These are phyloP conservation scores for Dascyllus trimaculatus DNA, from an alignment of 2,113 vertebrate genomes.

Conservation along the genomic window DNA sequence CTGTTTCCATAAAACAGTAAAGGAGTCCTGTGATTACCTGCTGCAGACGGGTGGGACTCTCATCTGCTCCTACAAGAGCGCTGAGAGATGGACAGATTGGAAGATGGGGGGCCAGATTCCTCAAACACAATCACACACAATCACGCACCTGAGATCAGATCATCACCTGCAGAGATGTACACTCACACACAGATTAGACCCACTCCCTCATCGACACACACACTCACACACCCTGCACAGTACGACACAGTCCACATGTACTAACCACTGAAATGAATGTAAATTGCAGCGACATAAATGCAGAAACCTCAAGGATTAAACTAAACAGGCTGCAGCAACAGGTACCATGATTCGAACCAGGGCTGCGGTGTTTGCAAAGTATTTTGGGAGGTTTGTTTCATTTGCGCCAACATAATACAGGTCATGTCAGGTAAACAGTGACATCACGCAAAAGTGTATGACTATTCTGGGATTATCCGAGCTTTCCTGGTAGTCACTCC, in stretches of 20 bases:
- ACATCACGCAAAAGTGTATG: constrained; percentile 6
- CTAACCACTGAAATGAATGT: constrained; percentile 21
- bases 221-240: constrained; percentile 1
- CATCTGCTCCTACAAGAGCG: constrained; percentile 65
- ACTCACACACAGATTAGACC: constrained; percentile 19
- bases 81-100: constrained; percentile 73
- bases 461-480: constrained; percentile 18
- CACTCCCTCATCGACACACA: background rate
- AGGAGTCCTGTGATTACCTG: constrained; percentile 68
- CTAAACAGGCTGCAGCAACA: constrained; percentile 8
- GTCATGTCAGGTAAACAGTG: background rate
- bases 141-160: constrained; percentile 63
- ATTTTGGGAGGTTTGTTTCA: constrained; percentile 3
- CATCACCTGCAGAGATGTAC: constrained; percentile 46
- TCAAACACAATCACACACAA: constrained; percentile 49
- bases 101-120: constrained; percentile 65
- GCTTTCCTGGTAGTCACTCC: background rate
- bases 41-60: constrained; percentile 48
- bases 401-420: background rate
- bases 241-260: background rate
- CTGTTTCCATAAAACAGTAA: constrained; percentile 47
- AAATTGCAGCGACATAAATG: constrained; percentile 12
- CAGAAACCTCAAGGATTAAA: constrained; percentile 22
- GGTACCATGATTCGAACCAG: constrained; percentile 32
- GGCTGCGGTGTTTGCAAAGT: background rate